phyloP scores from a whole-genome alignment of 2,797 vertebrate genomes.

The Selene dorsalis region DNA sequence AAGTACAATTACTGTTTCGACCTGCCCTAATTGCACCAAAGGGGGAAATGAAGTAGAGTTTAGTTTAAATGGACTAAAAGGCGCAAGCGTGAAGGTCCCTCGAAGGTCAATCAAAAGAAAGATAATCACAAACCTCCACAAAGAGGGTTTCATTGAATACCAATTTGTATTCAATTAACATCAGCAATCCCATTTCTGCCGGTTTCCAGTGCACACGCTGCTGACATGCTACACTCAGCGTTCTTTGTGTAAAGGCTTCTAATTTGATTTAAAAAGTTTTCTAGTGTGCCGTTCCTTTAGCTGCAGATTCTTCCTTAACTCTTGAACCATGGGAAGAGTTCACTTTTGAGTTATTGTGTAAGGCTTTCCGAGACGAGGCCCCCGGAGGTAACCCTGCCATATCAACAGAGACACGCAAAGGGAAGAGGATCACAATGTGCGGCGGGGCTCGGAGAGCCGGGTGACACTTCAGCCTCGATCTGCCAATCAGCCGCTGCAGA shows the following conservation, averaged over 20 bases:
- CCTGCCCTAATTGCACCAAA: no score
- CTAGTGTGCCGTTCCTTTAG: slow-evolving; percentile 15
- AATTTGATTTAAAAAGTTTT: slow-evolving; percentile 51
- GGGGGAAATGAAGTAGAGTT: no score
- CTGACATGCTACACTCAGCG: slow-evolving; percentile 19
- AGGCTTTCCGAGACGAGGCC: slow-evolving; percentile 51
- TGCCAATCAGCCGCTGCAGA: slow-evolving; percentile 77
- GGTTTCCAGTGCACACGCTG: not conserved
- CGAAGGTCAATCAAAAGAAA: slow-evolving; percentile 30
- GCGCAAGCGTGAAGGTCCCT: no score
- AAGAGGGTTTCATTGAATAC: slow-evolving; percentile 50
- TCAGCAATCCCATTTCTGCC: slow-evolving; percentile 14
- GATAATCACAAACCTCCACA: slow-evolving; percentile 44
- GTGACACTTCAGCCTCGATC: slow-evolving; percentile 79
- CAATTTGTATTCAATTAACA: slow-evolving; percentile 48
- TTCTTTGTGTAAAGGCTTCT: slow-evolving; percentile 32
- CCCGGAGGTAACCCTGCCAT: slow-evolving; percentile 62
- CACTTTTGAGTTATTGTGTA: slow-evolving; percentile 51
- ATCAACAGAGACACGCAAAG: slow-evolving; percentile 66
- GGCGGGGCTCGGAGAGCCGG: slow-evolving; percentile 55
- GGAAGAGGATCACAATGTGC: slow-evolving; percentile 57
- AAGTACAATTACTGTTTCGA: no score
- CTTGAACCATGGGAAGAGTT: slow-evolving; percentile 53
- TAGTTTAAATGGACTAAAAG: no score
- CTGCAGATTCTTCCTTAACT: slow-evolving; percentile 46